Evolutionary conservation across 2,888 invertebrate species (phyloP).

Genomic region (Belgica antarctica): DNA sequence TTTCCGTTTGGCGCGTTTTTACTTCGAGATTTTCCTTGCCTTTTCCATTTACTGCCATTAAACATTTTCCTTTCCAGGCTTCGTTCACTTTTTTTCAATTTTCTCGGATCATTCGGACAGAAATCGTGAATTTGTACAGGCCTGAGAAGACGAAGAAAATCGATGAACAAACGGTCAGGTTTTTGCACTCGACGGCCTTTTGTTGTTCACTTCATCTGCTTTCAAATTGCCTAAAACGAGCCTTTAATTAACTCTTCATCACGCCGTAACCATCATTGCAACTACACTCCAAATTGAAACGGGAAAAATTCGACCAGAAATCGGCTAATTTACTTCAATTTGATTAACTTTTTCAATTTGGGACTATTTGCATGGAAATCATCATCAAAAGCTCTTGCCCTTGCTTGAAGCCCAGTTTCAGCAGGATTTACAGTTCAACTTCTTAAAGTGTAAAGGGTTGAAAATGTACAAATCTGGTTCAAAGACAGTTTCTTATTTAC

Average conservation of each 20-base stretch:
- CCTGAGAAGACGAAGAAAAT: neutral
- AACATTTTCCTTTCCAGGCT: neutral
- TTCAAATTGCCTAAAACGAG: neutral
- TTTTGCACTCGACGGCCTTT: too few species aligned
- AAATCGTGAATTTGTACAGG: neutral
- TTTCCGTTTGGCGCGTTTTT: conserved; percentile 37
- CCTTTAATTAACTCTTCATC: too few species aligned
- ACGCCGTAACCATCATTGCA: too few species aligned
- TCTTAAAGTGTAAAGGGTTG: too few species aligned
- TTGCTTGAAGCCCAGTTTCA: neutral
- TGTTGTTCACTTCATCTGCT: neutral
- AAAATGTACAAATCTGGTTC: too few species aligned
- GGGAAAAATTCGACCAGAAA: too few species aligned
- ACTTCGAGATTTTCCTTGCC: conserved; percentile 14
- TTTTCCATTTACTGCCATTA: neutral
- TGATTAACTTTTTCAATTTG: conserved; percentile 33
- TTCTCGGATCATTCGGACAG: conserved; percentile 5
- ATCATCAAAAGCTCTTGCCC: neutral
- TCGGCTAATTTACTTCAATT: conserved; percentile 37
- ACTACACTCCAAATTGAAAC: too few species aligned
- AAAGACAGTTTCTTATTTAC: too few species aligned
- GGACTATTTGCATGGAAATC: conserved; percentile 33
- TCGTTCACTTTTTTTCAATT: conserved; percentile 15
- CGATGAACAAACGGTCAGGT: neutral
- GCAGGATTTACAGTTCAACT: neutral